Base-by-base conservation (phyloP, 2,113 vertebrate genomes). In the Zootoca vivipara region DNA sequence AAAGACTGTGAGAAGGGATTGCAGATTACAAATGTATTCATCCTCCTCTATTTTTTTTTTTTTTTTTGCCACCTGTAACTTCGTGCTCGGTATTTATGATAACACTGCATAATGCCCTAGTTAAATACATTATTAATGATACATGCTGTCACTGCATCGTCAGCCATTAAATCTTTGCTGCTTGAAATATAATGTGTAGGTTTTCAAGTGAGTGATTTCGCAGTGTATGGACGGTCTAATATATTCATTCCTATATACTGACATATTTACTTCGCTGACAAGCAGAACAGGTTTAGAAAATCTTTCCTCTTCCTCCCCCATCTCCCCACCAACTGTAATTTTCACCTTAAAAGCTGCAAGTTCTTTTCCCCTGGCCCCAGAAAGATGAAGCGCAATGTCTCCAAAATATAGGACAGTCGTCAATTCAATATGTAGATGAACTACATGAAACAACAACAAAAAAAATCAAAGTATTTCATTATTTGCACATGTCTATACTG, bases 401-500 rank as follows among this genome's bases (percentile, higher is more conserved):
- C 26, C 82, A 74, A 91, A 94, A 90, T 78, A 90, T 2, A 35
- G 72, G 56, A 67, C 82, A 69, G 81, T 35, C 85, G 89, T 79
- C 79, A 81, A 40, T 82, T 46, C 1, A 85, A 77, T 86, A 88
- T 88, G 83, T 87, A 94, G 72, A 87, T 79, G 87, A 92, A 92
- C 81, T 89, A 90, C 91, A 40, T 10, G 56, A 15, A 65, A 58
- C 7, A n/a, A 65, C 88, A 91, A 92, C 83, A 89, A 78, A 85
- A 92, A 24, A 74, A 84, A 81, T 33, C 28, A 42, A 22, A 92
- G 75, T 90, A 74, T 89, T 93, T 93, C 85, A 85, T 89, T 93
- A 90, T 92, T 94, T 1, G 1, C 33, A 18, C 52, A 85, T 90
- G 75, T 83, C 88, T 93, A 15, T 87, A 79, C 2, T 67, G 77